These are phyloP conservation scores for Notarius lentiginosus DNA, from an alignment of 2,113 vertebrate genomes.

Conservation along the genomic window DNA sequence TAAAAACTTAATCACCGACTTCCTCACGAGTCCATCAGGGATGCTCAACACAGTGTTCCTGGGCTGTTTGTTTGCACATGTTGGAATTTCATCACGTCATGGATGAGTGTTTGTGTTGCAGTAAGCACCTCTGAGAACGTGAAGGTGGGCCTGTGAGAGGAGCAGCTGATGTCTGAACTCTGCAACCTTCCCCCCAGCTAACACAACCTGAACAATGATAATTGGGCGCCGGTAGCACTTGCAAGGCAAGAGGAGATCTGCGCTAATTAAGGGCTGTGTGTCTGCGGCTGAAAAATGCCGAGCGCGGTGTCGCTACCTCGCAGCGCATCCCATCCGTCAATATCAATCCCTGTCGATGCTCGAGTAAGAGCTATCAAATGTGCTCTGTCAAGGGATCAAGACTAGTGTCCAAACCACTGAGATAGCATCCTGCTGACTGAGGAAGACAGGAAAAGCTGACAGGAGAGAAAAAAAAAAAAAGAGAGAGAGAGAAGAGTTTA, in stretches of 20 bases:
- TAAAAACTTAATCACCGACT: neutral
- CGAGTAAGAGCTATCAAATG: conserved; percentile 3
- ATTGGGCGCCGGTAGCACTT: conserved; percentile 67
- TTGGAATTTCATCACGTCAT: neutral
- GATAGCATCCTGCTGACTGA: conserved; percentile 11
- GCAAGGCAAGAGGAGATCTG: conserved; percentile 62
- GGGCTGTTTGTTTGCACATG: neutral
- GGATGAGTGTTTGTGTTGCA: neutral
- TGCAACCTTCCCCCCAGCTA: conserved; percentile 60
- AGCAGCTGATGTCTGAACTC: conserved; percentile 28
- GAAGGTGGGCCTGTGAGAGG: neutral
- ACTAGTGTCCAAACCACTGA: neutral
- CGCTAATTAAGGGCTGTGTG: conserved; percentile 64
- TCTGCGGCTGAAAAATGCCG: conserved; percentile 40
- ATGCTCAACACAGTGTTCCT: neutral
- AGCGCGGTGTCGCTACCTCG: conserved; percentile 52
- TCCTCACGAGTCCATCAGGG: neutral
- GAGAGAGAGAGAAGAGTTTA: neutral
- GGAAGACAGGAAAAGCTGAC: conserved; percentile 47
- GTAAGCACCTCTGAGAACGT: neutral
- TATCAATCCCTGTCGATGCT: neutral
- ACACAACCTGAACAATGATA: conserved; percentile 65
- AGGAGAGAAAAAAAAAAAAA: neutral
- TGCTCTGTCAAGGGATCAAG: neutral
- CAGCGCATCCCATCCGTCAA: neutral